Percentiles rank a stretch among this genome's conserved stretches.
Evolutionary conservation across 37 sponge, comb jelly and placozoan genomes (phyloP).

Genomic region (Beroe forskalii): DNA sequence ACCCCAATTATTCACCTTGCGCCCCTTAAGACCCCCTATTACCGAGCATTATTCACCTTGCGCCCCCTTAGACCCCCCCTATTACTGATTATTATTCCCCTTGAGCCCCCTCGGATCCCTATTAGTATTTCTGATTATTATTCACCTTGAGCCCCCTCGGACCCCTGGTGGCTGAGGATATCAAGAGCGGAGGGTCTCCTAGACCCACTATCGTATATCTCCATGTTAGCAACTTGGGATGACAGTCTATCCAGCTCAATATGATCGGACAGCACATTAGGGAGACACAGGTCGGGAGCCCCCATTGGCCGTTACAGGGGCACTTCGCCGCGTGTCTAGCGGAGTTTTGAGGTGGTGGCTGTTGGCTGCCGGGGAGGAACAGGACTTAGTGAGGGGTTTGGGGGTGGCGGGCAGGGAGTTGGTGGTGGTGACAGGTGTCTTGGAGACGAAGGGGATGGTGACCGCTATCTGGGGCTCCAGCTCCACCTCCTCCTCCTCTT

Average conservation of each 20-base stretch:
- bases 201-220: not conserved
- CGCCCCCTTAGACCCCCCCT: too few relatives aligned
- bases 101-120: too few relatives aligned
- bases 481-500: not conserved
- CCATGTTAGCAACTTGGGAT: too few relatives aligned
- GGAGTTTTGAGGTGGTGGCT: not conserved
- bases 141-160: conserved; percentile 14
- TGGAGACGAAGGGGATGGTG: not conserved
- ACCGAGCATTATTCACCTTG: too few relatives aligned
- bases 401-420: not conserved
- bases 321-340: not conserved
- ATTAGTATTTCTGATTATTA: too few relatives aligned
- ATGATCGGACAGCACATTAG: not conserved
- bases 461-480: not conserved
- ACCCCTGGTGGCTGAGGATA: conserved; percentile 27
- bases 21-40: too few relatives aligned
- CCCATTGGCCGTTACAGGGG: not conserved
- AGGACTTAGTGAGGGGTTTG: not conserved
- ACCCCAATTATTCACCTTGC: too few relatives aligned
- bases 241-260: conserved; percentile 6
- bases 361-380: not conserved
- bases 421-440: not conserved
- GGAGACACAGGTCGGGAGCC: not conserved
- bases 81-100: too few relatives aligned
- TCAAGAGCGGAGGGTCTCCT: conserved; percentile 48